Conservation (phyloP, 2,888 invertebrate species). For the Arrhopalites spinosus region DNA sequence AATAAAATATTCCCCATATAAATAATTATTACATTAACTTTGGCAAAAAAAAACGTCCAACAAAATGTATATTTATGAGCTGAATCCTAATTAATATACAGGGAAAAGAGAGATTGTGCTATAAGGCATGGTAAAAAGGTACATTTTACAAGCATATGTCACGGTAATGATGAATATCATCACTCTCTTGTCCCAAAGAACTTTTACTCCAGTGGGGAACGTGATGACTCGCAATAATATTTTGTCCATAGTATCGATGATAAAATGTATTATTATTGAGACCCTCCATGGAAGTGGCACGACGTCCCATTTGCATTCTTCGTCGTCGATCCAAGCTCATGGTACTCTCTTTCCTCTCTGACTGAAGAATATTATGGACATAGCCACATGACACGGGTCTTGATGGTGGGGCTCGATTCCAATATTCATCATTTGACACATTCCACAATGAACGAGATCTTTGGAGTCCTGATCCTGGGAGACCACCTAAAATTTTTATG, state of each 20-base stretch:
- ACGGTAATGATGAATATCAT: conserved; percentile 51
- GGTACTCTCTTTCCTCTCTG: conserved; percentile 1
- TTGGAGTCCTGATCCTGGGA: conserved; percentile 39
- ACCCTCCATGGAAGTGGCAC: conserved; percentile 51
- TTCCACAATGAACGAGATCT: conserved; percentile 53
- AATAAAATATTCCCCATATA: no score
- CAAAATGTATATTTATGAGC: no score
- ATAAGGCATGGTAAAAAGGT: no score
- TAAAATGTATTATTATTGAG: conserved; percentile 47
- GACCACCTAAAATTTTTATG: no score
- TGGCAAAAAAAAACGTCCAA: background rate
- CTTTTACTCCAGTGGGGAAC: conserved; percentile 52
- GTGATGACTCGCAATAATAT: conserved; percentile 44
- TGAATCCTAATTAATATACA: no score
- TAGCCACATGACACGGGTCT: conserved; percentile 54
- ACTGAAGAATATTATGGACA: conserved; percentile 45
- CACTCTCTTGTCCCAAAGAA: conserved; percentile 46
- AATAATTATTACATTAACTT: background rate
- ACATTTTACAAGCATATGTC: no score
- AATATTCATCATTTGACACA: conserved; percentile 54
- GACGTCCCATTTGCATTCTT: conserved; percentile 38
- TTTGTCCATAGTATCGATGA: conserved; percentile 45
- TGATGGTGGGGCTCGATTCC: conserved; percentile 56
- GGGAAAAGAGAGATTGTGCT: background rate
- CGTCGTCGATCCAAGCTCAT: conserved; percentile 28